Evolutionary conservation across 2,888 invertebrate genomes (phyloP), one percentile per base, ranked within the genome.

Genomic region (Doris montereyensis): DNA sequence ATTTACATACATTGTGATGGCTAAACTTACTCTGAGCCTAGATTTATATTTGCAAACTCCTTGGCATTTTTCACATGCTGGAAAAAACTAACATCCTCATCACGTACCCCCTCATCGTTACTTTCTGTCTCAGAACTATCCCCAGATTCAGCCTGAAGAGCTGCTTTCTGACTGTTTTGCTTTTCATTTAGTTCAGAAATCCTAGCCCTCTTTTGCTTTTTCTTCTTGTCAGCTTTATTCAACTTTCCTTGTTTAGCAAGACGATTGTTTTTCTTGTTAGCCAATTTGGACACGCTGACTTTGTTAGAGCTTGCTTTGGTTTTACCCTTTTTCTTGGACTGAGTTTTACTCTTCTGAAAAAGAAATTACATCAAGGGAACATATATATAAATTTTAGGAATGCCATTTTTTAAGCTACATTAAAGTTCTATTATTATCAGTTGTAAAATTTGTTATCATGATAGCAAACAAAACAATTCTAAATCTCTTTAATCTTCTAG

Each of bases 181-280:
- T 67, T 21, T 68, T 30, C 57, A 41, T 41, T 73, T 0, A n/a
- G 17, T n/a, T 34, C 35, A 28, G 4, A 41, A 58, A 3, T 57
- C 34, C 60, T 8, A 34, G n/a, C 21, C 10, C 8, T n/a, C 35
- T 58, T 30, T 32, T 67, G 70, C 62, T 68, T 26, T 24, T 26
- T 8, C 3, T 60, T 32, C 24, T 70, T 13, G 24, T n/a, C 13
- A n/a, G 67, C 79, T 26, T 71, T 68, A 3, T 34, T 0, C 1
- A n/a, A 1, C 71, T 87, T 87, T 71, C 87, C 87, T 81, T 86
- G 86, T 73, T 86, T 87, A 74, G 86, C 85, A 65, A 87, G 82
- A 72, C 84, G 86, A 67, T 84, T 85, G 1, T 81, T 75, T 26
- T 81, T 83, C 76, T 87, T 87, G 81, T 87, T 87, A 21, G 83